Evolutionary conservation across 2,888 invertebrate genomes (phyloP), one percentile per base, ranked within the genome.

Genomic region (Bombylius discolor): DNA sequence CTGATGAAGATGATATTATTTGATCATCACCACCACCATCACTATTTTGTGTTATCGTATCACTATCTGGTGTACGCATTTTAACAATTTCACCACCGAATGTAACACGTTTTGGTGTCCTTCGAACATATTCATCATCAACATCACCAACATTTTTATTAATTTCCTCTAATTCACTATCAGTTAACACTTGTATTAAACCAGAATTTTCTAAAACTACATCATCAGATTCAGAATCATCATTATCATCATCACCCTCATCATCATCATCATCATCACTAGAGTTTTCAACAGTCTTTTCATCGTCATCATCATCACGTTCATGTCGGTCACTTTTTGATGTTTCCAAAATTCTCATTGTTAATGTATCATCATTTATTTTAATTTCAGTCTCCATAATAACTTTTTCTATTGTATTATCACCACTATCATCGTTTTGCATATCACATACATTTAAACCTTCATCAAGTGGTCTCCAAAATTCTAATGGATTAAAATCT

Each of bases 71-170:
- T 13, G 90, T 90, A 60, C 90, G 76, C 71, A 90, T 80, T 76
- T 90, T 90, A 5, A 90, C 84, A 60, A 87, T 80, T 73, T 90
- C 90, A n/a, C 90, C 90, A 5, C 90, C 90, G 63, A 90, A 90
- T 51, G 87, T 82, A 9, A 90, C 90, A 65, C 87, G 80, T 67
- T 88, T 81, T 0, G 83, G 80, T 1, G 82, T 81, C 62, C 80
- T 77, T 32, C 82, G 77, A 42, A 71, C 68, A 66, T 12, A 62
- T 23, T 60, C 58, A 45, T 56, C 59, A 33, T 57, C 55, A 5
- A 56, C 47, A n/a, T 49, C 58, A 34, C 57, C 56, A 4, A 56
- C 49, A 31, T 49, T 65, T 6, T 58, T 50, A 50, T 61, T 65
- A 14, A 62, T 77, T 60, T 82, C 82, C 55, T 81, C 81, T 1